Base-by-base conservation (phyloP, 2,888 invertebrate species). In the Sinohyriopsis cumingii region DNA sequence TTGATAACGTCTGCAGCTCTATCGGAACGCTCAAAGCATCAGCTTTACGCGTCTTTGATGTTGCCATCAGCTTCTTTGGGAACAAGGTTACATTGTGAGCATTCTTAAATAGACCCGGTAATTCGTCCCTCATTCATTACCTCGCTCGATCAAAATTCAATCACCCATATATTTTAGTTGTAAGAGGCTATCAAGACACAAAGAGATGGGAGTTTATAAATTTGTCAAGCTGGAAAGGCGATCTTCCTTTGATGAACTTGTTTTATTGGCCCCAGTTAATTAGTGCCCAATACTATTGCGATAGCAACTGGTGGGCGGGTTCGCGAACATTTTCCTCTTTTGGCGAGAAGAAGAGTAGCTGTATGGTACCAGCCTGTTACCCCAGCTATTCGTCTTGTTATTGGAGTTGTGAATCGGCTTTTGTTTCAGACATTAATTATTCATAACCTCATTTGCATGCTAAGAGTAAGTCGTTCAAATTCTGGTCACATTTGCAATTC, bases 381-480 rank as follows among this genome's bases (percentile, higher is more conserved):
- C 65, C 59, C 62, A 54, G 63, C 65, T 63, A 71, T 65, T 64
- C 70, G 68, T 68, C 63, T 45, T 45, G 45, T 45, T 33, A 33
- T 6, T 12, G 45, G 45, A 45, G 45, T 45, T 45, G 12, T 45
- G 12, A 45, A 45, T 45, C 53, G 45, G 63, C 73, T 75, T 67
- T 78, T 78, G 76, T 75, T 76, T 76, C 75, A 66, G 59, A 55
- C 57, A 73, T 75, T 73, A 67, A 76, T 76, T 75, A 76, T 76
- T 70, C 68, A 70, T 64, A 54, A 69, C 28, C 70, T 78, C 71
- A 78, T 77, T 77, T 77, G 77, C 77, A 77, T 77, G 75, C 65
- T 75, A 77, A 77, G 75, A 62, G 68, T 25, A 45, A 12, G 45
- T 24, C 60, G 60, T 61, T 65, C 56, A 53, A 65, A 72, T 73